Conservation (phyloP, 2,888 invertebrate species). For the Tryphoninae sp. region DNA sequence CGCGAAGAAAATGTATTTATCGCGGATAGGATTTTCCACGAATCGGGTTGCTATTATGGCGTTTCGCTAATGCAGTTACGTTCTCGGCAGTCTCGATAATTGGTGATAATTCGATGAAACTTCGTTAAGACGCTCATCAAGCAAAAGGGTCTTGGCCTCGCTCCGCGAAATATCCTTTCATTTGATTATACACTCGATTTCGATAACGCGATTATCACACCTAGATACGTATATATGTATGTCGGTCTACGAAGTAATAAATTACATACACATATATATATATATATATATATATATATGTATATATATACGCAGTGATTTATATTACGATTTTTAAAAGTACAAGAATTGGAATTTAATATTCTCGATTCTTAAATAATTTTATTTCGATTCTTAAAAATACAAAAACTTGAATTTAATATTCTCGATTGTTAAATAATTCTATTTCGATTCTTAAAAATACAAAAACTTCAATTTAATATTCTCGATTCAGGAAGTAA, state of each 20-base stretch:
- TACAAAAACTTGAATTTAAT: too few species aligned
- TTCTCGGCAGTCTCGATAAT: conserved; percentile 79
- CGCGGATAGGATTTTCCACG: conserved; percentile 74
- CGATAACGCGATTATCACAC: conserved; percentile 76
- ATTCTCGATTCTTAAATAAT: too few species aligned
- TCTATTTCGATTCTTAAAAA: not conserved
- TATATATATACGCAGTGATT: not conserved
- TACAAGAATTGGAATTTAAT: too few species aligned
- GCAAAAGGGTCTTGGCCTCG: conserved; percentile 62
- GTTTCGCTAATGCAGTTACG: conserved; percentile 78
- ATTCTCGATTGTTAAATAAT: too few species aligned
- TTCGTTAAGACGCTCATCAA: conserved; percentile 81
- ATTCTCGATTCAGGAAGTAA: too few species aligned
- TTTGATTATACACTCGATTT: conserved; percentile 80
- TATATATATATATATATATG: conserved; percentile 25
- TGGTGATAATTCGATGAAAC: conserved; percentile 81
- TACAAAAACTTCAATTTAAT: too few species aligned
- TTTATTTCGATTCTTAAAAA: not conserved
- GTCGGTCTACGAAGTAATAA: not conserved
- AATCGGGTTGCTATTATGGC: conserved; percentile 67
- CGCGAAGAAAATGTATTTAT: conserved; percentile 76
- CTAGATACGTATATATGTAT: conserved; percentile 28
- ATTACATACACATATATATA: conserved; percentile 37
- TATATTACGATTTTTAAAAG: not conserved
- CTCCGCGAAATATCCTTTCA: conserved; percentile 78